Evolutionary conservation across 2,888 invertebrate species (phyloP), one percentile per base, ranked within the genome.

Genomic region (Encarsia formosa): DNA sequence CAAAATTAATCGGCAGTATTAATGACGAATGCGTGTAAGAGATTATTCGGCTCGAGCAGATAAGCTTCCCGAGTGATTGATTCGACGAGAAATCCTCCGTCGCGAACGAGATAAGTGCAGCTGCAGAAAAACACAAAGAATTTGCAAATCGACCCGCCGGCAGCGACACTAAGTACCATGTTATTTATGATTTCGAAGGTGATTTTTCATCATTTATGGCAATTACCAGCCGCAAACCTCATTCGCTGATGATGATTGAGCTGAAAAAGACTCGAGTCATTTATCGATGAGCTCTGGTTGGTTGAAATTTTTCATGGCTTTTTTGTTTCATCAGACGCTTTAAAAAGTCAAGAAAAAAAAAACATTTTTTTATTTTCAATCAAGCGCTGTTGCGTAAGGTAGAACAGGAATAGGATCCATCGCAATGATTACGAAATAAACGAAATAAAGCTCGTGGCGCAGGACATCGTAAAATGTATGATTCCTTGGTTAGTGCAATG

Each of bases 51-150:
- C 34, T 13, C 24, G 41, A 31, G n/a, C n/a, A n/a, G 38, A 49
- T 49, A 49, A 24, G 16, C 15, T n/a, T n/a, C 19, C 18, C 53
- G 53, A 31, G 24, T 54, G 49, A 54, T 54, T 54, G 49, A 49
- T 54, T 54, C 46, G 23, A 11, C 15, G 15, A 9, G 3, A 13
- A 23, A 2, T 15, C 9, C 34, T 18, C 26, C 38, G 29, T 29
- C 15, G 34, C 15, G 34, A 8, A 24, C 16, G 34, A 48, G 43
- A 42, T 41, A 42, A 26, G 31, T 20, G 8, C 9, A 9, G 11
- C 13, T n/a, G 11, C 29, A n/a, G 9, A 5, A 15, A 19, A 31
- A 20, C 41, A 45, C 35, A 40, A 29, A 42, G 22, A 49, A 37
- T 48, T 34, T 43, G 18, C 31, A n/a, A n/a, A n/a, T 6, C 23